Evolutionary conservation across 1,140 invertebrate species (phyloP).

Genomic region (Chelonus insularis): DNA sequence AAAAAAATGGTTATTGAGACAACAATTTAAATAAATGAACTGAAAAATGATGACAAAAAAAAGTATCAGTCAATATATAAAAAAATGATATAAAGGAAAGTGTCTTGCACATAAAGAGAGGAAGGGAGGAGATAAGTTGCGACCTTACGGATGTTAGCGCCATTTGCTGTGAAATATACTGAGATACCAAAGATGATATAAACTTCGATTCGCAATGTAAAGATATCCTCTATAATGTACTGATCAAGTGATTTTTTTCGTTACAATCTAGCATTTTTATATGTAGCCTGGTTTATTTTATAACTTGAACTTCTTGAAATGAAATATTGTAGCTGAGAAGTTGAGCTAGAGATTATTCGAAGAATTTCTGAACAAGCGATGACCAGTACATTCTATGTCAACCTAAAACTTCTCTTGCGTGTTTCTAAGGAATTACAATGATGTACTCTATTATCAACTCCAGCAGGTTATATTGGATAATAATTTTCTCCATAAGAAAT

Average conservation of each 20-base stretch:
- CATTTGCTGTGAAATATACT: conserved; percentile 51
- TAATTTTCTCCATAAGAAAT: too few relatives aligned
- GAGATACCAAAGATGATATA: conserved; percentile 33
- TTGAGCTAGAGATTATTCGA: not conserved
- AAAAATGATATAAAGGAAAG: not conserved
- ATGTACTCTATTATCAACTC: not conserved
- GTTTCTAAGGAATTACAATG: not conserved
- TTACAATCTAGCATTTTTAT: conserved; percentile 27
- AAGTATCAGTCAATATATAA: not conserved
- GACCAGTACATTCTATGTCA: conserved; percentile 21
- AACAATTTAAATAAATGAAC: not conserved
- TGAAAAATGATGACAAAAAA: not conserved
- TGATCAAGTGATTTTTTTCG: conserved; percentile 19
- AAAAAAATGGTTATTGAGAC: not conserved
- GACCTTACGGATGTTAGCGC: conserved; percentile 53
- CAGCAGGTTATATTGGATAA: too few relatives aligned
- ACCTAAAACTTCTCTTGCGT: conserved; percentile 8
- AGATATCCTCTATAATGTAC: conserved; percentile 42
- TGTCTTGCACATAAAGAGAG: too few relatives aligned
- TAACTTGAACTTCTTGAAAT: not conserved
- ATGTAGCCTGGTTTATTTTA: not conserved
- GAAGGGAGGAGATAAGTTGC: conserved; percentile 47
- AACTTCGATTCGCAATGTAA: not conserved
- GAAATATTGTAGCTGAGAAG: not conserved
- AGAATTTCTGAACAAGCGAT: conserved; percentile 4